A percentile compares a stretch with the other conserved stretches of the same genome.
phyloP scores from a whole-genome alignment of 1,140 invertebrate genomes.

The Pectinophora gossypiella region DNA sequence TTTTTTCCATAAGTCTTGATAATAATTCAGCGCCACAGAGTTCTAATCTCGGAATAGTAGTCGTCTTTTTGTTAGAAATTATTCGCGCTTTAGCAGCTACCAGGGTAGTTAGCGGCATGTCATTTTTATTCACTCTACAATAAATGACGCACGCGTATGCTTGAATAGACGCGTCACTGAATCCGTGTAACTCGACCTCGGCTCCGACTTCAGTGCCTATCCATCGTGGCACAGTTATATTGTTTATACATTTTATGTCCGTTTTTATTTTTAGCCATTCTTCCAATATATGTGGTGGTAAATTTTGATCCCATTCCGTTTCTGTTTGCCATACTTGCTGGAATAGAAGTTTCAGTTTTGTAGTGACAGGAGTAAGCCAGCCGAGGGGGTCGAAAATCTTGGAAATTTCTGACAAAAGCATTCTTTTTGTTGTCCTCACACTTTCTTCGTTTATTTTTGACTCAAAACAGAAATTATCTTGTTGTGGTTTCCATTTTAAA shows the following conservation, averaged over 20 bases:
- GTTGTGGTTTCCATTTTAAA: background rate
- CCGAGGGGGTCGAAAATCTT: background rate
- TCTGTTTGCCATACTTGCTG: background rate
- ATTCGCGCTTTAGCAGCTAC: background rate
- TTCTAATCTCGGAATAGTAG: background rate
- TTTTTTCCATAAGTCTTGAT: background rate
- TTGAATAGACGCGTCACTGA: background rate
- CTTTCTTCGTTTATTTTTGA: background rate
- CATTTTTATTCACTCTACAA: background rate
- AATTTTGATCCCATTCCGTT: background rate
- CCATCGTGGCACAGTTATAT: background rate
- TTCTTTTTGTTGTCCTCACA: background rate
- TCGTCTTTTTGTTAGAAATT: background rate
- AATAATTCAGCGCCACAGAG: background rate
- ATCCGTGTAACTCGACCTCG: background rate
- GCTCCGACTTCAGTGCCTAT: background rate
- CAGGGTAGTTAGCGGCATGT: background rate
- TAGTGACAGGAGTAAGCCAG: background rate
- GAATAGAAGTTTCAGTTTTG: background rate
- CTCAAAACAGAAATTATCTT: background rate
- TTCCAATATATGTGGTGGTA: background rate
- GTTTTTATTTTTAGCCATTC: background rate
- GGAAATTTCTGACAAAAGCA: background rate
- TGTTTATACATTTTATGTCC: background rate
- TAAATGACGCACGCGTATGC: background rate